A percentile compares a stretch with the other conserved stretches of the same genome.
phyloP scores from a whole-genome alignment of 2,797 vertebrate species.

The Hydrophis major region DNA sequence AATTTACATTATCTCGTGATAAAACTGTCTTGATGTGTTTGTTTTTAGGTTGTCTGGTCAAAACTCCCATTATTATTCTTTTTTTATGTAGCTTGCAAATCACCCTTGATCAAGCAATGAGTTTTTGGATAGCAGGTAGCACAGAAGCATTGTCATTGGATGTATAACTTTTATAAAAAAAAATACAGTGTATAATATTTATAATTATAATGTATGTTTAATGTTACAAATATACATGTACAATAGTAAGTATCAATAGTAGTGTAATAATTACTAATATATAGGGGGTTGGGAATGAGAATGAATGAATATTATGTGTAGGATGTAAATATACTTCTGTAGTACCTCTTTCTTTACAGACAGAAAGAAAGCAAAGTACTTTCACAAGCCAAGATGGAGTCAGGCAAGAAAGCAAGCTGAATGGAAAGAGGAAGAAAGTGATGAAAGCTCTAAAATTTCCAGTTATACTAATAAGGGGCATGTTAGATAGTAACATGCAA shows the following conservation, averaged over 20 bases:
- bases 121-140: background rate
- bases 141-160: background rate
- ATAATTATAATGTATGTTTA: background rate
- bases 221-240: background rate
- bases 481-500: background rate
- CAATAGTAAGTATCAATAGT: background rate
- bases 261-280: background rate
- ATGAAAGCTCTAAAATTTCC: background rate
- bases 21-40: background rate
- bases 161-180: background rate
- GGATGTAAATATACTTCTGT: background rate
- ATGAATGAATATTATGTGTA: background rate
- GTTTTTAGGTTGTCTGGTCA: background rate
- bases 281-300: background rate
- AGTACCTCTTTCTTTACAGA: background rate
- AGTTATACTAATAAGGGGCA: background rate
- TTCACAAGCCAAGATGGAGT: background rate
- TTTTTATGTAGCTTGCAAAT: background rate
- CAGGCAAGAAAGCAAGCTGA: background rate
- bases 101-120: background rate
- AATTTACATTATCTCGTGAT: background rate
- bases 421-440: background rate
- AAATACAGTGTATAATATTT: background rate
- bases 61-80: background rate
- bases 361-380: background rate